phyloP scores from a whole-genome alignment of 37 sponge, comb jelly and placozoan species.

The Axinella damicornis region DNA sequence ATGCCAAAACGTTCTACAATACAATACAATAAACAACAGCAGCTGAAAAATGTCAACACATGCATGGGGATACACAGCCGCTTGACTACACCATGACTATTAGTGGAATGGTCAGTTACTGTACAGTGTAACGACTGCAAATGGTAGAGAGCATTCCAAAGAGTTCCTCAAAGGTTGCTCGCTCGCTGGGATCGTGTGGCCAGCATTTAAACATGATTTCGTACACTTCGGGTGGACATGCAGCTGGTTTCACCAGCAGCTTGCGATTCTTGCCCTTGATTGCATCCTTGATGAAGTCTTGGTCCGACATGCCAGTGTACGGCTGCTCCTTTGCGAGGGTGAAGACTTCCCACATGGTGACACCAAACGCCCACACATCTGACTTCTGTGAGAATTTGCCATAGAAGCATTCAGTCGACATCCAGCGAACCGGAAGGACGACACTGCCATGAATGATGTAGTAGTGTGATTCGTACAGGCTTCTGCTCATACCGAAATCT shows the following conservation, averaged over 20 bases:
- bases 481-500: slow-evolving; percentile 89
- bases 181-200: slow-evolving; percentile 32
- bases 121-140: no score
- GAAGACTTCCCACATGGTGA: slow-evolving; percentile 88
- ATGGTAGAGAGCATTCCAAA: not conserved
- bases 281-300: slow-evolving; percentile 72
- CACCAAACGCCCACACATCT: slow-evolving; percentile 88
- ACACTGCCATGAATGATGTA: slow-evolving; percentile 52
- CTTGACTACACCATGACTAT: no score
- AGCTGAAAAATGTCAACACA: no score
- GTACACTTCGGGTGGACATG: slow-evolving; percentile 64
- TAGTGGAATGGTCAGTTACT: no score
- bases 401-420: slow-evolving; percentile 86
- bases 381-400: slow-evolving; percentile 86
- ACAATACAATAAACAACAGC: no score
- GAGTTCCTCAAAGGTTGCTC: slow-evolving; percentile 66
- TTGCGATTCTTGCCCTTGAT: slow-evolving; percentile 18
- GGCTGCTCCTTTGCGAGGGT: slow-evolving; percentile 66
- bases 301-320: slow-evolving; percentile 63
- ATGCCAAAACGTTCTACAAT: no score
- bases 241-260: slow-evolving; percentile 26
- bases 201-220: slow-evolving; percentile 70
- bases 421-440: slow-evolving; percentile 81
- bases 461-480: slow-evolving; percentile 72
- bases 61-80: no score